These are phyloP conservation scores for Glaucidium brasilianum DNA, from an alignment of 2,113 vertebrate genomes.

Conservation along the genomic window DNA sequence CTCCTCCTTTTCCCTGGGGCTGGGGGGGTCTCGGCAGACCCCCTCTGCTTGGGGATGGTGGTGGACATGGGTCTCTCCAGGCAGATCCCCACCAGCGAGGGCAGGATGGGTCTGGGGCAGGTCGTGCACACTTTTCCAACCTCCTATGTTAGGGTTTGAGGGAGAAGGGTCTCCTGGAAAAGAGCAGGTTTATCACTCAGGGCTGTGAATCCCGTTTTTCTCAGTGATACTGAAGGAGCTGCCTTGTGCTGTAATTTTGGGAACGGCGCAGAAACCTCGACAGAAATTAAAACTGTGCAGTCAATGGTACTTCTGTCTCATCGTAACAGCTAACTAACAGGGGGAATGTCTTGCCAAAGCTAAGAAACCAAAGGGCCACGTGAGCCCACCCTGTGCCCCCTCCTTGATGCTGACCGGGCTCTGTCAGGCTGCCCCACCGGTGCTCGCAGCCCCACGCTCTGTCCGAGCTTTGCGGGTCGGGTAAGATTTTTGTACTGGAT, in stretches of 20 bases:
- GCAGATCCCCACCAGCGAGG: fast-evolving
- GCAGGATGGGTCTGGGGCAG: neutral
- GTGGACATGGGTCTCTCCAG: neutral
- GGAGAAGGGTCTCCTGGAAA: neutral
- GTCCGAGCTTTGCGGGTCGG: neutral
- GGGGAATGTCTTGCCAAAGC: neutral
- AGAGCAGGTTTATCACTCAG: neutral
- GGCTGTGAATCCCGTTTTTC: neutral
- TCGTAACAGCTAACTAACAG: neutral
- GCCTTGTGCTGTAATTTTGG: neutral
- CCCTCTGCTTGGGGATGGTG: neutral
- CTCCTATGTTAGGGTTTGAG: fast-evolving
- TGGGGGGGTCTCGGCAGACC: neutral
- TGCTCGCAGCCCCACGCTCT: neutral
- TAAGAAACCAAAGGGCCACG: neutral
- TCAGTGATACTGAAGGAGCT: neutral
- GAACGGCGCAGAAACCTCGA: neutral
- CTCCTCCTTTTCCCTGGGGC: fast-evolving
- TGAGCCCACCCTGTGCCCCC: neutral
- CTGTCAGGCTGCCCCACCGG: fast-evolving
- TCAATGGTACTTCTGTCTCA: neutral
- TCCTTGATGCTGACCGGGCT: fast-evolving
- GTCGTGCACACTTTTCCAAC: fast-evolving
- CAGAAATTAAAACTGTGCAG: neutral
- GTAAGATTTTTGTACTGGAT: neutral